Evolutionary conservation across 2,888 invertebrate species (phyloP).

Genomic region (Imbricaverruca yamaguchii): DNA sequence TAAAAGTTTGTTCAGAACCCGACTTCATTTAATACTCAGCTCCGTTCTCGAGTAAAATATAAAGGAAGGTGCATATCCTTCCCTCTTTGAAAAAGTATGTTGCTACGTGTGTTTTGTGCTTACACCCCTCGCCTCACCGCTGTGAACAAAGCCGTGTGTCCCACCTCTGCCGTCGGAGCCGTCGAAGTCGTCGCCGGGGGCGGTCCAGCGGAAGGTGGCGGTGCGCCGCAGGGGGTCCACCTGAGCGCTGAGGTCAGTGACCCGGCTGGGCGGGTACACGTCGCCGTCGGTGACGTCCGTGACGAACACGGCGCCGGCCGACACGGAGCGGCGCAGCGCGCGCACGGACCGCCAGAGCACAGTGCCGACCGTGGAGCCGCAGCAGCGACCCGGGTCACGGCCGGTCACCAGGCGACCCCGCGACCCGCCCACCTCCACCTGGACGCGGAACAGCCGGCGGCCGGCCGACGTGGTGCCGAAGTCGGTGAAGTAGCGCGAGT

Average conservation of each 20-base stretch:
- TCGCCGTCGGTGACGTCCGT: constrained; percentile 38
- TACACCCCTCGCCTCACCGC: no score
- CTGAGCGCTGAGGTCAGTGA: constrained; percentile 50
- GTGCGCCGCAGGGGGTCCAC: constrained; percentile 46
- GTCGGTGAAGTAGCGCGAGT: constrained; percentile 53
- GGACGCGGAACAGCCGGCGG: constrained; percentile 35
- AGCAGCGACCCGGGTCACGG: constrained; percentile 26
- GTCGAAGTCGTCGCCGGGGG: constrained; percentile 47
- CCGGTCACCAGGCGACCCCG: constrained; percentile 29
- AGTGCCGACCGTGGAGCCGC: constrained; percentile 24
- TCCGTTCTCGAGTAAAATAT: no score
- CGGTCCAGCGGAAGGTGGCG: constrained; percentile 51
- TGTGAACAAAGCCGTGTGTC: constrained; percentile 24
- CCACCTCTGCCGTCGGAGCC: neutral
- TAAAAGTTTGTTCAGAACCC: no score
- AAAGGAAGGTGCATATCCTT: no score
- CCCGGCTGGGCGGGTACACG: constrained; percentile 45
- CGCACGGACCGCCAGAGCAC: constrained; percentile 3
- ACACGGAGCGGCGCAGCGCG: neutral
- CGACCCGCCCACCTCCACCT: constrained; percentile 29
- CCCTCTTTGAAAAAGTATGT: no score
- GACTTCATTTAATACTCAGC: no score
- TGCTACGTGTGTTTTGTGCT: no score
- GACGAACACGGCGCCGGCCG: constrained; percentile 23
- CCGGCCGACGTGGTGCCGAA: constrained; percentile 31